A percentile compares a stretch with the other conserved stretches of the same genome.
Evolutionary conservation across 2,113 vertebrate species (phyloP).

Genomic region (Otis tarda): DNA sequence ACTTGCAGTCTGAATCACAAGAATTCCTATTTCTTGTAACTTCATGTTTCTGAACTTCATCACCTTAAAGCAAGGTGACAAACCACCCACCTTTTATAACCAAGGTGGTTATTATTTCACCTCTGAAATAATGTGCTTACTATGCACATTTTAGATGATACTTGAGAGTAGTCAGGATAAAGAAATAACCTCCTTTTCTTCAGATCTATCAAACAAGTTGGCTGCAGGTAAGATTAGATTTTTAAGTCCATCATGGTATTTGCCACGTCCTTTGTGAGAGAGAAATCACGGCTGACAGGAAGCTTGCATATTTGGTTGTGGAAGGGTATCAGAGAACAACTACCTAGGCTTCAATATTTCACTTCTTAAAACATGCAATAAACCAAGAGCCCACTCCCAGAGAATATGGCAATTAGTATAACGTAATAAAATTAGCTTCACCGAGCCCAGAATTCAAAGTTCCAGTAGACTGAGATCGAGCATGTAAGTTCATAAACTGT

Average conservation of each 20-base stretch:
- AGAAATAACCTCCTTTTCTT: not conserved
- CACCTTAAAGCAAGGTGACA: slow-evolving; percentile 37
- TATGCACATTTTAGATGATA: not conserved
- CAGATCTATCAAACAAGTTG: not conserved
- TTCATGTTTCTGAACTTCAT: slow-evolving; percentile 23
- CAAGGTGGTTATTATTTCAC: too few relatives aligned
- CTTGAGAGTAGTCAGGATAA: not conserved
- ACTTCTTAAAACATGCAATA: not conserved
- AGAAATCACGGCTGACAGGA: not conserved
- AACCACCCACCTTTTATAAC: not conserved
- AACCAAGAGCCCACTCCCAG: not conserved
- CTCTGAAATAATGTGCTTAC: not conserved
- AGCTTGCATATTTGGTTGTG: not conserved
- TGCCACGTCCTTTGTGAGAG: not conserved
- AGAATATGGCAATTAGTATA: not conserved
- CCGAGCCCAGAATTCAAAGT: not conserved
- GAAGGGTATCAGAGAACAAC: not conserved
- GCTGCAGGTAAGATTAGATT: not conserved
- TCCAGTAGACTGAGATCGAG: not conserved
- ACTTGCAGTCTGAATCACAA: slow-evolving; percentile 1
- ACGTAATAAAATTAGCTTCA: not conserved
- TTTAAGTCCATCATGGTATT: not conserved
- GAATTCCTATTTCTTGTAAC: not conserved
- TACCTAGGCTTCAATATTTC: not conserved
- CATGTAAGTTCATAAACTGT: not conserved